A percentile compares a stretch with the other conserved stretches of the same genome.
phyloP scores from a whole-genome alignment of 2,113 vertebrate genomes.

The Gopherus evgoodei region DNA sequence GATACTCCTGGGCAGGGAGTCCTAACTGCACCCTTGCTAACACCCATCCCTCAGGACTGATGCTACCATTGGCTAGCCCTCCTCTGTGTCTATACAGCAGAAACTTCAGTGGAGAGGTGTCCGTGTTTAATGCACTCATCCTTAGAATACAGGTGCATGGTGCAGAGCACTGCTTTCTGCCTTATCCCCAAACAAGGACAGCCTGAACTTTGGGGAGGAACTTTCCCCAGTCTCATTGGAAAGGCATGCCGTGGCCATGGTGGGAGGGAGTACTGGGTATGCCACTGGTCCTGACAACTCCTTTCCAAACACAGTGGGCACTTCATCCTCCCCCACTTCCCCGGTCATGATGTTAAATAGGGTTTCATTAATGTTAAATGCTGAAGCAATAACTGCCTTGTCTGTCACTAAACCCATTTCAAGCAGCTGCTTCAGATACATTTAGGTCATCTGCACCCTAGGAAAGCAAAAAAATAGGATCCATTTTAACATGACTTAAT shows the following conservation, averaged over 20 bases:
- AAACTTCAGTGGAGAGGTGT: too few species aligned
- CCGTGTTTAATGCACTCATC: too few species aligned
- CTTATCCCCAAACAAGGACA: background rate
- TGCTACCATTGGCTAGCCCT: background rate
- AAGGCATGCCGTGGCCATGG: too few species aligned
- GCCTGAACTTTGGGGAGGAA: accelerated
- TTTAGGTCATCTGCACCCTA: background rate
- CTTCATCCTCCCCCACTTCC: accelerated
- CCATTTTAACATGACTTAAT: background rate
- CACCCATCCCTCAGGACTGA: background rate
- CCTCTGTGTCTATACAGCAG: too few species aligned
- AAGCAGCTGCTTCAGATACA: background rate
- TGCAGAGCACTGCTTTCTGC: background rate
- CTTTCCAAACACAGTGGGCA: background rate
- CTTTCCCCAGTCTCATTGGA: too few species aligned
- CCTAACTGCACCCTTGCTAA: too few species aligned
- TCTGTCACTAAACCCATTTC: background rate
- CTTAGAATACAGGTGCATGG: background rate
- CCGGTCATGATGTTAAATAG: background rate
- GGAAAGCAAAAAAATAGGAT: background rate
- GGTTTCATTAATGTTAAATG: background rate
- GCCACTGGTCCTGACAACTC: too few species aligned
- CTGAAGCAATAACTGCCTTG: background rate
- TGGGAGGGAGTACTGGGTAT: too few species aligned
- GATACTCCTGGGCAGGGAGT: too few species aligned